These are phyloP conservation scores for Pogonomyrmex californicus DNA, from an alignment of 1,140 invertebrate species.

Conservation along the genomic window DNA sequence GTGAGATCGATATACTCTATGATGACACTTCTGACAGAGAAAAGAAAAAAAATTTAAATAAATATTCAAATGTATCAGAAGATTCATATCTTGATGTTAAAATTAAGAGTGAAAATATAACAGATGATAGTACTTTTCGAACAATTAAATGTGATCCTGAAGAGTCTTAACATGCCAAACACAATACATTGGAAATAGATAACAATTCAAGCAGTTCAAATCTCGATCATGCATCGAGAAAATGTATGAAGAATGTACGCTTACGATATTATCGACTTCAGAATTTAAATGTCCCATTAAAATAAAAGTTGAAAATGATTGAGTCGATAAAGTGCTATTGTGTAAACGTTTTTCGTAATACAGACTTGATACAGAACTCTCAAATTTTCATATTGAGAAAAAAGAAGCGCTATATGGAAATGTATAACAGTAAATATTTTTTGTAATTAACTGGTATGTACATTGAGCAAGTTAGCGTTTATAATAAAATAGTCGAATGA, in stretches of 20 bases:
- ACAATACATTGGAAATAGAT: neutral
- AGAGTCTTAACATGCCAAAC: neutral
- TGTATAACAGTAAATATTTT: neutral
- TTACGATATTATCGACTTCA: neutral
- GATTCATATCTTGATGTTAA: neutral
- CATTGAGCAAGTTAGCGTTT: neutral
- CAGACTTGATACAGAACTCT: neutral
- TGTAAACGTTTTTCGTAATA: neutral
- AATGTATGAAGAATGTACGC: neutral
- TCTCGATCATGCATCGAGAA: neutral
- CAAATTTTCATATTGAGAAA: neutral
- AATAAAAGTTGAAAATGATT: constrained; percentile 3
- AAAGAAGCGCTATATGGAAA: neutral
- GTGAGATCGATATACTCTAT: neutral
- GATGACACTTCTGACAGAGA: neutral
- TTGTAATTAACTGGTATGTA: neutral
- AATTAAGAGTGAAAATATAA: constrained; percentile 11
- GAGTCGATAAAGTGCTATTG: neutral
- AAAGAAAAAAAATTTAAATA: neutral
- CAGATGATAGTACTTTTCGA: neutral
- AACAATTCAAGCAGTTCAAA: neutral
- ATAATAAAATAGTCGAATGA: neutral
- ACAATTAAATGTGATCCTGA: neutral
- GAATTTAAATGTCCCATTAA: neutral
- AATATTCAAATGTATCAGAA: neutral